Conservation (phyloP, 2,888 invertebrate genomes). For the Agrotis puta region DNA sequence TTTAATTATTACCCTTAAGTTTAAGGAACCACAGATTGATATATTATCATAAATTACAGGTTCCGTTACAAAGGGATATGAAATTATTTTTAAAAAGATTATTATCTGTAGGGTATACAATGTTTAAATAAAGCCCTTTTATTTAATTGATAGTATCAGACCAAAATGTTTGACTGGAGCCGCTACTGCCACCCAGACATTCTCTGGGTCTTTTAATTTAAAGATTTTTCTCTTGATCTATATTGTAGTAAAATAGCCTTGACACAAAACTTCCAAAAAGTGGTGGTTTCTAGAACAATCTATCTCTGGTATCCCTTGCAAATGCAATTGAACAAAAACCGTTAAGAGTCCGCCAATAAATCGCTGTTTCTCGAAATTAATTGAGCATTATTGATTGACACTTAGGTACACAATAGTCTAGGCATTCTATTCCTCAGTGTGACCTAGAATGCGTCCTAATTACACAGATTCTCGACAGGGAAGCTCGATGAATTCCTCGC, state of each 20-base stretch:
- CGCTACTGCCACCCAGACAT: not conserved
- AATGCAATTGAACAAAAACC: conserved; percentile 17
- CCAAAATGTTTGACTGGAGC: not conserved
- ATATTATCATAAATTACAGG: conserved; percentile 80
- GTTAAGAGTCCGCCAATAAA: conserved; percentile 18
- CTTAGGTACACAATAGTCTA: conserved; percentile 34
- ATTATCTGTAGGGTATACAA: conserved; percentile 39
- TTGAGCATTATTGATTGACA: conserved; percentile 25
- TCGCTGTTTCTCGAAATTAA: conserved; percentile 8
- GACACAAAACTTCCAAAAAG: too few relatives aligned
- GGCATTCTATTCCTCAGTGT: conserved; percentile 13
- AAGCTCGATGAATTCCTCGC: conserved; percentile 67
- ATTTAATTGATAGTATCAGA: not conserved
- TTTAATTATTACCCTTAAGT: conserved; percentile 76
- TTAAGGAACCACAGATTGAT: conserved; percentile 74
- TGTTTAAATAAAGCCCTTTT: conserved; percentile 48
- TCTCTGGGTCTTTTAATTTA: too few relatives aligned
- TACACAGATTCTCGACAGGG: conserved; percentile 35
- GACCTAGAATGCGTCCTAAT: conserved; percentile 42
- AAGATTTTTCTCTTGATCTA: too few relatives aligned
- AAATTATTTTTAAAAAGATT: conserved; percentile 46
- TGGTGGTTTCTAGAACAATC: not conserved
- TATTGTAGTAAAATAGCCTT: too few relatives aligned
- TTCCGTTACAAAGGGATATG: conserved; percentile 63
- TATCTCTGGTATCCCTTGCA: conserved; percentile 8